A percentile compares a stretch with the other conserved stretches of the same genome.
Evolutionary conservation across 2,888 invertebrate species (phyloP).

Genomic region (Tenodera sinensis): DNA sequence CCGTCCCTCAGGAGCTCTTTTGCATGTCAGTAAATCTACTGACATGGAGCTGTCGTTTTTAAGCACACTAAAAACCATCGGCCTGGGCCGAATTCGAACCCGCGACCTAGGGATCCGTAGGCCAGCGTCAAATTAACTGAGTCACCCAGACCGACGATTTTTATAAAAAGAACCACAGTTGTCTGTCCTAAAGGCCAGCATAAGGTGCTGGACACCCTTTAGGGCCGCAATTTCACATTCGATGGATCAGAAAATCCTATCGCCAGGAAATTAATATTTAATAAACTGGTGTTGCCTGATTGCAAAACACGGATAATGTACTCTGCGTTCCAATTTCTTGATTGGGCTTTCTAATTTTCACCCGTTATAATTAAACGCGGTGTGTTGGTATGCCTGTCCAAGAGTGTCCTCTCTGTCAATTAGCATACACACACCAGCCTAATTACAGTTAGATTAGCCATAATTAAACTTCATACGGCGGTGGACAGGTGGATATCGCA

Average conservation of each 20-base stretch:
- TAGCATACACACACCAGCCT: not conserved
- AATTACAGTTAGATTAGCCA: not conserved
- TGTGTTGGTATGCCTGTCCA: not conserved
- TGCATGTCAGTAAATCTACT: too few relatives aligned
- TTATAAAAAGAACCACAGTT: too few relatives aligned
- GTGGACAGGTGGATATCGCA: not conserved
- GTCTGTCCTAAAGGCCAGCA: not conserved
- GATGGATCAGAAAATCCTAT: not conserved
- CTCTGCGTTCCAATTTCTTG: not conserved
- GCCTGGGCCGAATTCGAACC: too few relatives aligned
- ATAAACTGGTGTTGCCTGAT: not conserved
- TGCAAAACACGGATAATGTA: not conserved
- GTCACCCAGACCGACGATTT: too few relatives aligned
- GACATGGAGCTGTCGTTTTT: too few relatives aligned
- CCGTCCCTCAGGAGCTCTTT: too few relatives aligned
- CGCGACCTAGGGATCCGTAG: too few relatives aligned
- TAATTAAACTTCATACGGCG: not conserved
- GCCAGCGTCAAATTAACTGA: too few relatives aligned
- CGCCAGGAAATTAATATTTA: not conserved
- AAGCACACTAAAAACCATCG: too few relatives aligned
- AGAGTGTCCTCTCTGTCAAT: not conserved
- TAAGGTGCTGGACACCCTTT: not conserved
- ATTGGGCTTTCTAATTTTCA: not conserved
- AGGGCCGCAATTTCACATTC: not conserved
- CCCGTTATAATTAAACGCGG: not conserved